phyloP scores from a whole-genome alignment of 2,797 vertebrate species.

The Diplodus sargus region DNA sequence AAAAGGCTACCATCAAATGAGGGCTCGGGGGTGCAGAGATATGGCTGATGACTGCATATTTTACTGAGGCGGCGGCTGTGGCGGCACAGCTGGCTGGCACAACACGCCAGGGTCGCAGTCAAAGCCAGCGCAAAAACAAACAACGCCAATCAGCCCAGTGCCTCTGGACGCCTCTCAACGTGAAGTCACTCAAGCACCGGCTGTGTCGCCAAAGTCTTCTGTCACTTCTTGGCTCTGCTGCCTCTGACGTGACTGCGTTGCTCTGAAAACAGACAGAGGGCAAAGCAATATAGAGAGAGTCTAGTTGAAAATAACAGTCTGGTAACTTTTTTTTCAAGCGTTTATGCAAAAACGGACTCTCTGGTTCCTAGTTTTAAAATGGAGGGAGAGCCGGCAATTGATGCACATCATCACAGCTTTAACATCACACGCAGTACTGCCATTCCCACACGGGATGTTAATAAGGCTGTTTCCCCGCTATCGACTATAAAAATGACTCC shows the following conservation, averaged over 20 bases:
- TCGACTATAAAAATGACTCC: constrained; percentile 44
- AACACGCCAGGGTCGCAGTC: constrained; percentile 65
- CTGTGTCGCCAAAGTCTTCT: constrained; percentile 29
- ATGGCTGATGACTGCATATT: constrained; percentile 83
- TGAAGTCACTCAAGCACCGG: constrained; percentile 25
- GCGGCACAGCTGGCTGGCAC: constrained; percentile 68
- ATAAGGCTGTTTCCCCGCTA: constrained; percentile 49
- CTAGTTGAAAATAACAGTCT: constrained; percentile 44
- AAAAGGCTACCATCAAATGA: constrained; percentile 75
- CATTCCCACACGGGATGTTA: constrained; percentile 47
- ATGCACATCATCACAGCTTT: constrained; percentile 54
- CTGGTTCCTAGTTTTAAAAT: constrained; percentile 45
- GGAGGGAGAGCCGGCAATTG: constrained; percentile 28
- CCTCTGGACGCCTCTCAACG: constrained; percentile 58
- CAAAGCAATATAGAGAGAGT: constrained; percentile 37
- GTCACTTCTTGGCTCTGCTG: constrained; percentile 2
- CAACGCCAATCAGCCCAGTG: constrained; percentile 71
- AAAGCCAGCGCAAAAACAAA: constrained; percentile 64
- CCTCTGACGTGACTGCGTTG: constrained; percentile 35
- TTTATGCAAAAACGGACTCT: constrained; percentile 41
- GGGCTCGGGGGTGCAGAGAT: constrained; percentile 46
- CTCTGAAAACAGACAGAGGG: constrained; percentile 51
- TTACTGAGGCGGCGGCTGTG: constrained; percentile 58
- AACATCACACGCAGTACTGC: constrained; percentile 34
- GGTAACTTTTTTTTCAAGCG: constrained; percentile 38